Conservation (phyloP, 1,140 invertebrate genomes). For the Ectropis grisescens region DNA sequence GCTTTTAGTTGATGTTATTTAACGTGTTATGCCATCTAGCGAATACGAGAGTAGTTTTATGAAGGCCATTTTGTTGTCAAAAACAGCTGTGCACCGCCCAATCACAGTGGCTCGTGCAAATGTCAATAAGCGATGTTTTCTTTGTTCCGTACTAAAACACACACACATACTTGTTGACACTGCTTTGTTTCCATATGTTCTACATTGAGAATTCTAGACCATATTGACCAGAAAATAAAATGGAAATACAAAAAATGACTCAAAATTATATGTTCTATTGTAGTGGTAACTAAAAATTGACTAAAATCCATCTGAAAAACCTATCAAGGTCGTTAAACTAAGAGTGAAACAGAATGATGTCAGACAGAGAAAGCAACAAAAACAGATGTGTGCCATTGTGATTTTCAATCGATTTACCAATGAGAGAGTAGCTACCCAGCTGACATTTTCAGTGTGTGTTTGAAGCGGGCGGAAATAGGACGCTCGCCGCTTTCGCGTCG, state of each 20-base stretch:
- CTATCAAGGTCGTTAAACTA: conserved; percentile 27
- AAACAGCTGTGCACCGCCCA: conserved; percentile 56
- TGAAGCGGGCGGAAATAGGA: conserved; percentile 22
- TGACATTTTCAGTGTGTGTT: conserved; percentile 57
- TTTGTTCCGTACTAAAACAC: conserved; percentile 17
- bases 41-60: conserved; percentile 8
- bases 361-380: conserved; percentile 25
- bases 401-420: conserved; percentile 64
- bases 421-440: conserved; percentile 42
- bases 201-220: conserved; percentile 12
- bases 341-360: conserved; percentile 25
- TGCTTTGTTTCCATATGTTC: conserved; percentile 57
- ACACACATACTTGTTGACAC: conserved; percentile 40
- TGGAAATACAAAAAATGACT: too few species aligned
- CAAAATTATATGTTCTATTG: too few species aligned
- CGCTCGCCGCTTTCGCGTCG: conserved; percentile 28
- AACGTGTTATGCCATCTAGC: conserved; percentile 32
- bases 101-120: conserved; percentile 25
- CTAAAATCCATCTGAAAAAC: conserved; percentile 7
- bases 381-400: conserved; percentile 29
- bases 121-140: conserved; percentile 40
- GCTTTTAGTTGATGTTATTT: too few species aligned
- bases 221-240: too few species aligned
- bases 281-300: too few species aligned
- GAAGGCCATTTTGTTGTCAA: conserved; percentile 33